Conservation (phyloP, 2,113 vertebrate species). For the Hassar affinis region DNA sequence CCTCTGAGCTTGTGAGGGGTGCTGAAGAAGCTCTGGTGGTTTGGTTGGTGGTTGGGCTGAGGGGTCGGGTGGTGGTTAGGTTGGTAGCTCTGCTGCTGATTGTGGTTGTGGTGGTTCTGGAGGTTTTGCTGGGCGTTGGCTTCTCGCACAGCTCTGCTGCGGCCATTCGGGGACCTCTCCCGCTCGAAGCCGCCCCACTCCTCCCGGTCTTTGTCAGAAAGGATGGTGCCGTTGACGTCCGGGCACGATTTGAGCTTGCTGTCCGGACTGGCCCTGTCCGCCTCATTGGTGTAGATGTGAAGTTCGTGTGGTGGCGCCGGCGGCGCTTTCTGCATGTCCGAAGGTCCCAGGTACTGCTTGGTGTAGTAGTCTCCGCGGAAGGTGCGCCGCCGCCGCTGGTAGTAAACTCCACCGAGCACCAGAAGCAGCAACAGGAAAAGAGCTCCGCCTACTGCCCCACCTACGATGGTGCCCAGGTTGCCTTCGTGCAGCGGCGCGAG, state of each 20-base stretch:
- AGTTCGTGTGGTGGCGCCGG: conserved; percentile 81
- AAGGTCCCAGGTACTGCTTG: conserved; percentile 90
- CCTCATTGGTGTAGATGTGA: conserved; percentile 73
- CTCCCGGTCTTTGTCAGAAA: conserved; percentile 84
- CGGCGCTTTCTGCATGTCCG: conserved; percentile 90
- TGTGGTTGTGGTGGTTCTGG: conserved; percentile 54
- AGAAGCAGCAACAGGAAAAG: conserved; percentile 89
- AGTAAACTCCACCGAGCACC: conserved; percentile 82
- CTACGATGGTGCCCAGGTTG: conserved; percentile 88
- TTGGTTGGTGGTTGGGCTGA: conserved; percentile 59
- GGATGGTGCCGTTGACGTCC: conserved; percentile 69
- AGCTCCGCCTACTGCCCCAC: conserved; percentile 90
- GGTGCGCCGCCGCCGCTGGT: conserved; percentile 86
- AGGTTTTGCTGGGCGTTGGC: conserved; percentile 58
- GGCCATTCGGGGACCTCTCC: conserved; percentile 68
- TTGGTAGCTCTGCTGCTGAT: conserved; percentile 53
- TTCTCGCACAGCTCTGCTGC: conserved; percentile 73
- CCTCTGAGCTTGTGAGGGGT: conserved; percentile 51
- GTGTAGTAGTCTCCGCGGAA: conserved; percentile 95
- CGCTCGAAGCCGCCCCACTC: conserved; percentile 88
- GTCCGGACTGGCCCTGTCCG: conserved; percentile 73
- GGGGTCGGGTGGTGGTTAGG: conserved; percentile 51
- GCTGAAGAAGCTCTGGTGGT: conserved; percentile 73
- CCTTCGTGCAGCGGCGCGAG: conserved; percentile 87
- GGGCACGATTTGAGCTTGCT: conserved; percentile 80